Percentiles rank a stretch among this genome's conserved stretches.
phyloP scores from a whole-genome alignment of 2,888 invertebrate genomes.

The Calameuta filiformis region DNA sequence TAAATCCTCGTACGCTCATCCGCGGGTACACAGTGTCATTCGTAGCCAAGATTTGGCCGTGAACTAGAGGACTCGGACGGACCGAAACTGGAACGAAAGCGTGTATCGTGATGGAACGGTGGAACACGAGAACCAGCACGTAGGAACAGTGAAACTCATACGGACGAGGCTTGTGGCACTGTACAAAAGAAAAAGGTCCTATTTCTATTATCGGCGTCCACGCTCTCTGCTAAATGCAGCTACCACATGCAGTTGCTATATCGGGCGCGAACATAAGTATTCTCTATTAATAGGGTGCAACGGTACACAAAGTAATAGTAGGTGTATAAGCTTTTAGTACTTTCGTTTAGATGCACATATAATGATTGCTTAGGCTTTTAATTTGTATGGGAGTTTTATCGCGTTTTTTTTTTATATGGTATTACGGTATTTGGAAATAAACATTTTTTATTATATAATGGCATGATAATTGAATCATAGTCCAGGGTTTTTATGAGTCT shows the following conservation, averaged over 20 bases:
- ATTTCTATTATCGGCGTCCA: neutral
- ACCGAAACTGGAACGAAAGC: neutral
- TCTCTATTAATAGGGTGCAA: neutral
- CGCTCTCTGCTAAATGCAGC: neutral
- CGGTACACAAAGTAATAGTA: neutral
- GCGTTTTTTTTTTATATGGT: neutral
- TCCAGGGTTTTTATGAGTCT: neutral
- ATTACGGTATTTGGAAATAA: neutral
- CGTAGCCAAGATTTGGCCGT: conserved; percentile 26
- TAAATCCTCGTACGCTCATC: neutral
- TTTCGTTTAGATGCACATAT: neutral
- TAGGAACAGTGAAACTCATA: neutral
- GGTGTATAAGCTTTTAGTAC: neutral
- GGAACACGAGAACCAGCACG: neutral
- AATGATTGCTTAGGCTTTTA: neutral
- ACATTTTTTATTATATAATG: neutral
- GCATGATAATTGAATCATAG: neutral
- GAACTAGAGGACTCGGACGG: conserved; percentile 6
- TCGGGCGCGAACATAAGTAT: neutral
- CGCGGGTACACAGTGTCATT: neutral
- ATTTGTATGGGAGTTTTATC: neutral
- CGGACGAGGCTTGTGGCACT: neutral
- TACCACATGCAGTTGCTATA: neutral
- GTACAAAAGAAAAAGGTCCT: neutral
- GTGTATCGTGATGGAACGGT: neutral